These are phyloP conservation scores for Thymallus thymallus DNA, from an alignment of 2,113 vertebrate species.

Conservation along the genomic window DNA sequence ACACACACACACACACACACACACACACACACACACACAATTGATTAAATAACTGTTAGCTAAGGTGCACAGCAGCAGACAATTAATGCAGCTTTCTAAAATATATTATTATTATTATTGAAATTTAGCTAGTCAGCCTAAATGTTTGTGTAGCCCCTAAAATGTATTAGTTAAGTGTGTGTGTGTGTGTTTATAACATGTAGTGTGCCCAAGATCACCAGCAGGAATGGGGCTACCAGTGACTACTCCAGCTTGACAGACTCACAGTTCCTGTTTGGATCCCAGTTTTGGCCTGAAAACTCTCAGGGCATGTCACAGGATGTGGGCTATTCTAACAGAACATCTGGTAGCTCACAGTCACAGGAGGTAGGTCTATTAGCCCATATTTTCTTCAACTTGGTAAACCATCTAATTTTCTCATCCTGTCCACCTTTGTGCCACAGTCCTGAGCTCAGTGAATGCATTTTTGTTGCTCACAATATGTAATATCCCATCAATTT, in stretches of 20 bases:
- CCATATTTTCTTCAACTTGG: not conserved
- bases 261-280: conserved; percentile 87
- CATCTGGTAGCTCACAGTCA: conserved; percentile 78
- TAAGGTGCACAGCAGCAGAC: too few relatives aligned
- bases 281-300: conserved; percentile 85
- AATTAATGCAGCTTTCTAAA: not conserved
- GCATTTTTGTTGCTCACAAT: not conserved
- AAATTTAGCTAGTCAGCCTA: not conserved
- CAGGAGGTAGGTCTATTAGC: conserved; percentile 77
- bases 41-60: too few relatives aligned
- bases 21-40: too few relatives aligned
- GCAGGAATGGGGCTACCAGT: conserved; percentile 63
- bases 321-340: conserved; percentile 73
- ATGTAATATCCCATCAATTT: not conserved
- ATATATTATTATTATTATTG: not conserved
- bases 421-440: too few relatives aligned
- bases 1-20: too few relatives aligned
- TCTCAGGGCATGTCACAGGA: conserved; percentile 72
- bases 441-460: too few relatives aligned
- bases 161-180: not conserved
- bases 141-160: not conserved
- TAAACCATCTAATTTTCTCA: too few relatives aligned
- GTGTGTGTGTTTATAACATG: conserved; percentile 28
- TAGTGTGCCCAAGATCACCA: conserved; percentile 63
- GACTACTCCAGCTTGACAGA: conserved; percentile 82